Evolutionary conservation across 2,888 invertebrate genomes (phyloP).

Genomic region (Eustalomyia histrio): DNA sequence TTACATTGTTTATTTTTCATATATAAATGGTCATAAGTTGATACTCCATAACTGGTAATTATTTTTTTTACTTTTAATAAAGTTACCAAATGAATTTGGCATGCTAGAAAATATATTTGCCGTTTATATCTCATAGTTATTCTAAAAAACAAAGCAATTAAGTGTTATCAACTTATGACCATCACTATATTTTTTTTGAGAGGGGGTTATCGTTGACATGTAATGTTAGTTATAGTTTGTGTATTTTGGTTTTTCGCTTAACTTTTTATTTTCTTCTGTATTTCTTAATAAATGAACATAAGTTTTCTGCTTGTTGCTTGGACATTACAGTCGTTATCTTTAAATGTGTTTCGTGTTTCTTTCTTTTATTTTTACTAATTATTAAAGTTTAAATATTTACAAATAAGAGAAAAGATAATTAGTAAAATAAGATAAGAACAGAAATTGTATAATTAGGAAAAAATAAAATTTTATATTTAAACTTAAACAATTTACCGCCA

Average conservation of each 20-base stretch:
- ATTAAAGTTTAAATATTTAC: conserved; percentile 36
- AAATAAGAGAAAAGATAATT: conserved; percentile 18
- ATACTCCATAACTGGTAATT: too few relatives aligned
- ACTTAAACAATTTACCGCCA: not conserved
- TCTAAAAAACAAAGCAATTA: too few relatives aligned
- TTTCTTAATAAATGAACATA: conserved; percentile 27
- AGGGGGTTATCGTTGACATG: not conserved
- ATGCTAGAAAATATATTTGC: too few relatives aligned
- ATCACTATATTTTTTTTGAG: not conserved
- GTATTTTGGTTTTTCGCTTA: not conserved
- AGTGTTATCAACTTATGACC: not conserved
- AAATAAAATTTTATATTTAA: not conserved
- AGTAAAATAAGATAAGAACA: not conserved
- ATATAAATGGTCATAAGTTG: not conserved
- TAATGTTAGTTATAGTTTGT: not conserved
- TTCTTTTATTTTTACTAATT: conserved; percentile 23
- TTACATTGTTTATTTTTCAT: conserved; percentile 2
- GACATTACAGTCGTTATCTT: conserved; percentile 23
- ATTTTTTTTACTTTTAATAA: too few relatives aligned
- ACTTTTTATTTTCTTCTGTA: not conserved
- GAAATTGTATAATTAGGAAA: not conserved
- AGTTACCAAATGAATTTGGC: too few relatives aligned
- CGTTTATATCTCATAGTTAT: too few relatives aligned
- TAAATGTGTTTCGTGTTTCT: conserved; percentile 11
- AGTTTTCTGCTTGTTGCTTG: conserved; percentile 12